Base-by-base conservation (phyloP, 2,888 invertebrate genomes). In the Xestobium rufovillosum region DNA sequence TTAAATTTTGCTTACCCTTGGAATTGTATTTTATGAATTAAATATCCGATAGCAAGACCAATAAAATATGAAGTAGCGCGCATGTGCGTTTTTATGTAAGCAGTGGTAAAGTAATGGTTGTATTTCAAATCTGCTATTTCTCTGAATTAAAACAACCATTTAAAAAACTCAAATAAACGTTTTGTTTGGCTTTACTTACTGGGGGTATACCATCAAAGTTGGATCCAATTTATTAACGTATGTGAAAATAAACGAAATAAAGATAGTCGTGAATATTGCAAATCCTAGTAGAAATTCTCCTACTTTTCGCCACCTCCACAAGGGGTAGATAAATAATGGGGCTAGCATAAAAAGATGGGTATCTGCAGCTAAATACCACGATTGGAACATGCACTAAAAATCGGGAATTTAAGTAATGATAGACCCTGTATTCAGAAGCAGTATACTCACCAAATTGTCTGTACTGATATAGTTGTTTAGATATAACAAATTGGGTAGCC, bases 21-120 rank as follows among this genome's bases (percentile, higher is more conserved):
- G 14, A 68, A 66, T 59, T 82, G 78, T 39, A 82, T 69, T 43
- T 71, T 65, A 59, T 83, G 76, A 3, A 80, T 65, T 11, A 80
- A 54, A 48, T 76, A 81, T 16, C 81, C 83, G 9, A 75, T 75
- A 9, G 79, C 48, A 31, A 83, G 57, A 3, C 83, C 83, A 53
- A 80, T 69, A 41, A 76, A 73, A 52, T 83, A 83, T 0, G 78
- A 73, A n/a, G 72, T 73, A 47, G 80, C 77, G 53, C 81, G 73
- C 78, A 82, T 80, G 47, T 83, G 82, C 0, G 83, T 83, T 57
- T 80, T 82, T n/a, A 81, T 76, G 48, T 83, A 83, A 1, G 72
- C 73, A 38, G 68, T 71, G 26, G 69, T 69, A 52, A 80, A 83
- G 50, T 78, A 83, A 34, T 61, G 62, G 51, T 82, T 82, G 1